These are phyloP conservation scores for Phyllotis vaccarum DNA, from an alignment of 2,797 vertebrate genomes.

Conservation along the genomic window DNA sequence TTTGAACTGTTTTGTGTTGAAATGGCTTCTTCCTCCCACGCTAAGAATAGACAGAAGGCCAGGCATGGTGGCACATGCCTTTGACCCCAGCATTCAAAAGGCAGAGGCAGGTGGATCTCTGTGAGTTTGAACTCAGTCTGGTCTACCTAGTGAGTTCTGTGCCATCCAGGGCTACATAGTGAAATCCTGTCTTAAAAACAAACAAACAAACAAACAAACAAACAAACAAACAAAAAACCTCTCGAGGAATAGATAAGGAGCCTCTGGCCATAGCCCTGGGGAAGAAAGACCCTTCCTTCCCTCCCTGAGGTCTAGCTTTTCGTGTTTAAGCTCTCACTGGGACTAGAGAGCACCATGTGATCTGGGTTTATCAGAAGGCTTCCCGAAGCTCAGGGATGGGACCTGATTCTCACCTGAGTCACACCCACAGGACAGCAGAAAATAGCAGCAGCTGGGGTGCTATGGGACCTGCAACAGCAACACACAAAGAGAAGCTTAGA, in stretches of 20 bases:
- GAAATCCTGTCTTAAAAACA: background rate
- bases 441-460: background rate
- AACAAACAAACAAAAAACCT: background rate
- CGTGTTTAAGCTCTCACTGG: background rate
- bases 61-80: background rate
- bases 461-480: conserved; percentile 64
- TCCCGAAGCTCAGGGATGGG: background rate
- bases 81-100: background rate
- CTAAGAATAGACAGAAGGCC: background rate
- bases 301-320: background rate
- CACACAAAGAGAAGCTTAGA: background rate
- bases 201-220: background rate
- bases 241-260: background rate
- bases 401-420: conserved; percentile 82
- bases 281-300: background rate
- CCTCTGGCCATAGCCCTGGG: background rate
- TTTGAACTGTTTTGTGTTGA: background rate
- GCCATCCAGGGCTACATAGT: background rate
- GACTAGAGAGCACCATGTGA: too few relatives aligned
- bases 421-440: conserved; percentile 40
- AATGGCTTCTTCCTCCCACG: background rate
- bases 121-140: background rate
- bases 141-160: background rate
- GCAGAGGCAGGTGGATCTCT: background rate
- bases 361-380: background rate